Conservation (phyloP, 2,888 invertebrate species). For the Imbricaverruca yamaguchii region DNA sequence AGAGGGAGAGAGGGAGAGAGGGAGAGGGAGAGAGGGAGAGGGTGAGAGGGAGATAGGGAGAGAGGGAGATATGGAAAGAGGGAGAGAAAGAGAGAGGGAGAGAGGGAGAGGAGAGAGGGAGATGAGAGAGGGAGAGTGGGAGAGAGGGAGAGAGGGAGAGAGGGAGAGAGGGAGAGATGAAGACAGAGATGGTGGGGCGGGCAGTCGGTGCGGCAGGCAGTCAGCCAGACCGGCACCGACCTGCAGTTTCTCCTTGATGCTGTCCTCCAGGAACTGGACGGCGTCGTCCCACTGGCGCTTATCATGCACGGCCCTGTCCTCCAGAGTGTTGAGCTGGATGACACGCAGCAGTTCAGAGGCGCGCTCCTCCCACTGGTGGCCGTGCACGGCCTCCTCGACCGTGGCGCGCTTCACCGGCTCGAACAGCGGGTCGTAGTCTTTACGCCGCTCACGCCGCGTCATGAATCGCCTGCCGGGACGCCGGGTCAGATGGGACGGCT, state of each 20-base stretch:
- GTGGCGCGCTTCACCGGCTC: constrained; percentile 81
- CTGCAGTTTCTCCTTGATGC: constrained; percentile 65
- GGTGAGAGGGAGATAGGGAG: too few relatives aligned
- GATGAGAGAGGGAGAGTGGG: too few relatives aligned
- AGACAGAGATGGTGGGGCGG: too few relatives aligned
- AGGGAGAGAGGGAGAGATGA: too few relatives aligned
- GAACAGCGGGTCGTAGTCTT: constrained; percentile 80
- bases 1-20: too few relatives aligned
- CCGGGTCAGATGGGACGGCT: too few relatives aligned
- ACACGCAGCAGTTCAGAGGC: constrained; percentile 79
- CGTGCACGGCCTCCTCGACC: constrained; percentile 71
- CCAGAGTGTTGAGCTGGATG: constrained; percentile 87
- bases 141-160: too few relatives aligned
- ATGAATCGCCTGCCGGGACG: constrained; percentile 26
- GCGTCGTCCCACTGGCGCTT: constrained; percentile 90
- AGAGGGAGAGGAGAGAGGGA: too few relatives aligned
- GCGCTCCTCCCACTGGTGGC: constrained; percentile 86
- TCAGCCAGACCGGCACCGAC: constrained; percentile 32
- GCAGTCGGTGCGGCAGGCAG: too few relatives aligned
- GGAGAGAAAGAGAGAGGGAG: too few relatives aligned
- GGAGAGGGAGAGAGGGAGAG: too few relatives aligned
- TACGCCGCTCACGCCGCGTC: constrained; percentile 47
- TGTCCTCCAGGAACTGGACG: constrained; percentile 76
- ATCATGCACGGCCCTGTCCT: constrained; percentile 76
- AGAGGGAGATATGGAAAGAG: too few relatives aligned